Evolutionary conservation across 2,888 invertebrate genomes (phyloP), one percentile per base, ranked within the genome.

Genomic region (Drosophila meridiana): DNA sequence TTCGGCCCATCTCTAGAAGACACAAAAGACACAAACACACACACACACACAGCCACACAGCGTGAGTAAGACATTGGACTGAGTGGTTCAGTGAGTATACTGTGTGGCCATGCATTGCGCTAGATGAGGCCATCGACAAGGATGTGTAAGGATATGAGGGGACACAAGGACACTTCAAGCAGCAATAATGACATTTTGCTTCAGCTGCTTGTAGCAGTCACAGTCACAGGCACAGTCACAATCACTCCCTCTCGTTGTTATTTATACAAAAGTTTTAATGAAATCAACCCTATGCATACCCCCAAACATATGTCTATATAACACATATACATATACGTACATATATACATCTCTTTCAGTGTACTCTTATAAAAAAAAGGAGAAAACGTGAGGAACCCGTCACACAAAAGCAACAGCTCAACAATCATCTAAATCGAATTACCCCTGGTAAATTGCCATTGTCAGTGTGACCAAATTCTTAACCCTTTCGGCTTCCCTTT

Each of bases 191-290:
- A 82, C 79, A 82, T 77, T 68, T 68, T 79, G 64, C 78, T 64
- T 40, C 72, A 69, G 42, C 56, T 42, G 56, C 20, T 56, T 42
- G 42, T 28, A 38, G 38, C 53, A 64, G 56, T 58, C 64, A 40
- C 58, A 59, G 45, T 65, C 50, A 28, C 42, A 59, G 45, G 60
- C 50, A 28, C 42, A 20, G 20, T 20, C 20, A 20, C 56, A 55
- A 34, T 52, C 57, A 47, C 45, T 30, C 42, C 48, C 63, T 59
- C 64, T 64, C 64, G 64, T 67, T 80, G 77, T 74, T 81, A 72
- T 74, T 80, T 82, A 82, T 69, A 77, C 71, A 82, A 82, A 82
- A 82, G 69, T 82, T 80, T 82, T 80, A 82, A 82, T 82, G 80
- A 80, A 82, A 80, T 80, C 75, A 70, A 43, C 69, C 69, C 65